Evolutionary conservation across 2,888 invertebrate genomes (phyloP), one percentile per base, ranked within the genome.

Genomic region (Byasa hedistus): DNA sequence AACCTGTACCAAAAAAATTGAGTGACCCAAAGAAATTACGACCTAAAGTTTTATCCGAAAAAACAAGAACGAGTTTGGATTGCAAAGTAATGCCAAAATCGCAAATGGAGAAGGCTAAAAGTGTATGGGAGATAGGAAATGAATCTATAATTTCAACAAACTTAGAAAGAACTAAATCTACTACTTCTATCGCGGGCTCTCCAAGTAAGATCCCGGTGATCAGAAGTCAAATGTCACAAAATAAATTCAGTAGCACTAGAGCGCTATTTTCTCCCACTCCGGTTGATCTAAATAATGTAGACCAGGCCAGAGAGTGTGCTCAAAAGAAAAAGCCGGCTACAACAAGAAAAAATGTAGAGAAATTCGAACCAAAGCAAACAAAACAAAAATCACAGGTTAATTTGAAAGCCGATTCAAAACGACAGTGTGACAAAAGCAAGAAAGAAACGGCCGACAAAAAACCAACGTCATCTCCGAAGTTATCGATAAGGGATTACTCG

Each of bases 141-240:
- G 89, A 89, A 76, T 75, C 81, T 51, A 76, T 88, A 69, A 79
- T 88, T 72, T 76, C 82, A 71, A 78, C 88, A 54, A 84, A 80
- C 73, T 81, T 92, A 75, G 91, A 92, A 77, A 86, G 92, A 76
- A 92, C 92, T 36, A 89, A 82, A 76, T 92, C 92, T 62, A 87
- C 86, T 57, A 91, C 91, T 87, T 91, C 91, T 91, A 91, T 92
- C 86, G 84, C 92, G 85, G 89, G 92, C 74, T 93, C 93, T 86
- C 91, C 92, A 60, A 94, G 93, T 79, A 93, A 93, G 87, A 94
- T 94, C 83, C 94, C 94, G 79, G 92, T 94, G 87, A 91, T 92
- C 76, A 89, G 92, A 82, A 87, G 91, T 82, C 91, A 91, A 78
- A 87, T 91, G 85, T 84, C 90, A 69, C 90, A 86, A 61, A 85